Evolutionary conservation across 2,113 vertebrate species (phyloP), one percentile per base, ranked within the genome.

Genomic region (Coregonus clupeaformis): DNA sequence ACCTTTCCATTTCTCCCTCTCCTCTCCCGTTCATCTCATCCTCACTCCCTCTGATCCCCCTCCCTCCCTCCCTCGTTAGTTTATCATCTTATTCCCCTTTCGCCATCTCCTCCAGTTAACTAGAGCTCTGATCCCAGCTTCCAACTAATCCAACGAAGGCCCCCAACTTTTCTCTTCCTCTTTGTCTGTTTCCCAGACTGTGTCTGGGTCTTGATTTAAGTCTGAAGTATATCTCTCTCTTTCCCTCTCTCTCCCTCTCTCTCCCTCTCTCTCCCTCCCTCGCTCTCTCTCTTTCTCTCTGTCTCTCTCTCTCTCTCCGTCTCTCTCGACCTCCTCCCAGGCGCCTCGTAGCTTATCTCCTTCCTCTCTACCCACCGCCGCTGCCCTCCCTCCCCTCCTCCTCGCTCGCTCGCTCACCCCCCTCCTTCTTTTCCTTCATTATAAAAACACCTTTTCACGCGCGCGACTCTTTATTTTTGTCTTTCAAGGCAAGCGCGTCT

Each of bases 51-150:
- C 36, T 7, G 36, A 11, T 42, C 67, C 20, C 16, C 49, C 72
- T 45, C 32, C 71, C 6, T 71, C 30, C 59, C 3, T 29, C 57
- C 45, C 49, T 14, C n/a, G 3, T 78, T 79, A 16, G 36, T 24
- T 20, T 12, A 22, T 59, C 4, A 16, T 59, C 30, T 20, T 6
- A 22, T 59, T 3, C 30, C 45, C 52, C 16, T 14, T 14, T 71
- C 22, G 2, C 69, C 30, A 49, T 49, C 74, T 76, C 66, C 76
- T 84, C 64, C 6, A 75, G 75, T 65, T 86, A 79, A 87, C 74
- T 72, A 60, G 59, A 16, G 1, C 71, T 83, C 73, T 81, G 68
- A 87, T 83, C 18, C 1, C 64, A 29, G 65, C 24, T n/a, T 63
- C 66, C 55, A 13, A 6, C 18, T 9, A 36, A 36, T 36, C 36